Conservation (phyloP, 2,888 invertebrate species). For the Stegophylla sp. region DNA sequence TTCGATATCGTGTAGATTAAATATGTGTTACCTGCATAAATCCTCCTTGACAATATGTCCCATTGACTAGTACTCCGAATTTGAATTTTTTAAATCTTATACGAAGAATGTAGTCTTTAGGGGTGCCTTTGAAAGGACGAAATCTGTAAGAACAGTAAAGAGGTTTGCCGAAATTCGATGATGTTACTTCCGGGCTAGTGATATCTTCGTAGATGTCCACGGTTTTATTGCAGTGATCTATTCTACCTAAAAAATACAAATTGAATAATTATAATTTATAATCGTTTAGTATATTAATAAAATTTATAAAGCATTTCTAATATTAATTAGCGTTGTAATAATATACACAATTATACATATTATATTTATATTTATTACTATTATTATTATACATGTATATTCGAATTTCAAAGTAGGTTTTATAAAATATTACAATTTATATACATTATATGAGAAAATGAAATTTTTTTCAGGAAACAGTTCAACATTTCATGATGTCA, state of each 20-base stretch:
- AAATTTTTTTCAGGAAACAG: too few relatives aligned
- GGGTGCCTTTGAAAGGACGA: conserved; percentile 83
- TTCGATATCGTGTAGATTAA: not conserved
- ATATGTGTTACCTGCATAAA: conserved; percentile 78
- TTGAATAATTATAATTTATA: not conserved
- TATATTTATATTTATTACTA: too few relatives aligned
- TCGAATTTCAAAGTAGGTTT: too few relatives aligned
- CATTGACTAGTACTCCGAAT: conserved; percentile 85
- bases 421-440: too few relatives aligned
- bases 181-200: conserved; percentile 83
- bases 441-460: too few relatives aligned
- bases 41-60: conserved; percentile 86
- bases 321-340: too few relatives aligned
- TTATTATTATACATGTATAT: too few relatives aligned
- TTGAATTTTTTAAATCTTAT: conserved; percentile 92
- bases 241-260: conserved; percentile 35
- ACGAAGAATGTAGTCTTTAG: conserved; percentile 87
- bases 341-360: too few relatives aligned
- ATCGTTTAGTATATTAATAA: too few relatives aligned
- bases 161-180: conserved; percentile 82
- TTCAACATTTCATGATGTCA: too few relatives aligned
- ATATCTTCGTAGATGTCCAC: conserved; percentile 93
- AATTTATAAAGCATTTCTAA: too few relatives aligned
- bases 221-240: conserved; percentile 90
- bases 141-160: conserved; percentile 91